Conservation (phyloP, 1,140 invertebrate species). For the Kradibia gibbosae region DNA sequence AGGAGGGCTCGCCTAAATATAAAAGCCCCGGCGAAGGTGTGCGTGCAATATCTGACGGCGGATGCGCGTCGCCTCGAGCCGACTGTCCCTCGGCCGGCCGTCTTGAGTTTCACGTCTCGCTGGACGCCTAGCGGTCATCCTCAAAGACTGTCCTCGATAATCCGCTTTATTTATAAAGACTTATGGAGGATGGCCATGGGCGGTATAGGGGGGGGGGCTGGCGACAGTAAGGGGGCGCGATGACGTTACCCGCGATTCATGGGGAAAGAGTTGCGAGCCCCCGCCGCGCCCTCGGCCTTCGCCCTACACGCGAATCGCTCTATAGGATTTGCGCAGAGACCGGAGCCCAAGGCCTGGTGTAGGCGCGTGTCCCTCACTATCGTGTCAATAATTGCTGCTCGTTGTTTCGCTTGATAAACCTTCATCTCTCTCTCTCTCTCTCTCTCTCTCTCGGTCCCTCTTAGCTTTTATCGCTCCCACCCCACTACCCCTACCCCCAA, state of each 20-base stretch:
- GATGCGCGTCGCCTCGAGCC: neutral
- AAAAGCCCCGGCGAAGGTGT: slow-evolving; percentile 9
- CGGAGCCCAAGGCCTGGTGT: too few species aligned
- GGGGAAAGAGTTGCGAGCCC: neutral
- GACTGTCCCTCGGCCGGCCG: slow-evolving; percentile 9
- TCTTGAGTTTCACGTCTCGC: neutral
- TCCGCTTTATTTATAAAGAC: slow-evolving; percentile 27
- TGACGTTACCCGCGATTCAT: neutral
- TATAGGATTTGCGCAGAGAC: too few species aligned
- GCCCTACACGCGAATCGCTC: neutral
- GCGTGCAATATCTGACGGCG: neutral
- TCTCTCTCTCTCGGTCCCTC: too few species aligned
- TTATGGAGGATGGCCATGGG: neutral
- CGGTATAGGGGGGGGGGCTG: too few species aligned
- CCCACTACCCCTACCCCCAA: too few species aligned
- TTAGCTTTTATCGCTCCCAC: too few species aligned
- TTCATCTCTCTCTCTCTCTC: too few species aligned
- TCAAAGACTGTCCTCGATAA: slow-evolving; percentile 44
- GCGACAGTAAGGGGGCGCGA: too few species aligned
- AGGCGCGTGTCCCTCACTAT: too few species aligned
- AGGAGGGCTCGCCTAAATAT: slow-evolving; percentile 37
- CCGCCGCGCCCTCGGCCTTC: neutral
- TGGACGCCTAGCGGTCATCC: slow-evolving; percentile 11
- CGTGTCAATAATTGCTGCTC: too few species aligned
- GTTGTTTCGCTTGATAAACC: too few species aligned